phyloP scores from a whole-genome alignment of 2,888 invertebrate species.

The Microplitis manilae region DNA sequence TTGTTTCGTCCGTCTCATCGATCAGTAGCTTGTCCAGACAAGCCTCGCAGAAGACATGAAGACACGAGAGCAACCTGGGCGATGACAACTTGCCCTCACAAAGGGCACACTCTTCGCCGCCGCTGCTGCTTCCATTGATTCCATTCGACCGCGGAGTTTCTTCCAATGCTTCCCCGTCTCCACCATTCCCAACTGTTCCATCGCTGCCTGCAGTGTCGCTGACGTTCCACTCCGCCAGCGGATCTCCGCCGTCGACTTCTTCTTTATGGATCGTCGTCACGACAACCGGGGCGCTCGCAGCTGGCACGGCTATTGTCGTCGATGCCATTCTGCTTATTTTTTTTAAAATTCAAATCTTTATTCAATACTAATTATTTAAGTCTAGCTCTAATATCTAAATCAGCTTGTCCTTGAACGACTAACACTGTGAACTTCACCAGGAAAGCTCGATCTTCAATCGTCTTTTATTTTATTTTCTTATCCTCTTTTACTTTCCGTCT shows the following conservation, averaged over 20 bases:
- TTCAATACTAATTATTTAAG: slow-evolving; percentile 10
- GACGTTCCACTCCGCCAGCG: slow-evolving; percentile 58
- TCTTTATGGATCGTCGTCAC: slow-evolving; percentile 56
- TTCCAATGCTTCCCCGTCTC: slow-evolving; percentile 59
- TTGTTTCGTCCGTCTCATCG: slow-evolving; percentile 81
- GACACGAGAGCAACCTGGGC: slow-evolving; percentile 91
- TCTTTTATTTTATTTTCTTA: not conserved
- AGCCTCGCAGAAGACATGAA: slow-evolving; percentile 95
- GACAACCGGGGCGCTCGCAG: slow-evolving; percentile 57
- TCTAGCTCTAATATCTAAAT: not conserved
- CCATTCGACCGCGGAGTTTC: slow-evolving; percentile 57
- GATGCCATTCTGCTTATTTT: slow-evolving; percentile 56
- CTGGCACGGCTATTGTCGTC: slow-evolving; percentile 65
- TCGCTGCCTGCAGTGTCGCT: slow-evolving; percentile 48
- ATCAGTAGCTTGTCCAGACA: slow-evolving; percentile 88
- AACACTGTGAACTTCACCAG: slow-evolving; percentile 29
- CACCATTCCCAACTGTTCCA: slow-evolving; percentile 48
- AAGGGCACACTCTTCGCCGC: slow-evolving; percentile 62
- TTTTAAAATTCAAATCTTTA: slow-evolving; percentile 1
- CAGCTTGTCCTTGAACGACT: slow-evolving; percentile 4
- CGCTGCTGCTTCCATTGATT: slow-evolving; percentile 52
- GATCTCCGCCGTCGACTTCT: slow-evolving; percentile 59
- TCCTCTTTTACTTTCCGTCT: slow-evolving; percentile 3
- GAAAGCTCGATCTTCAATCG: slow-evolving; percentile 31
- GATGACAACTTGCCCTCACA: slow-evolving; percentile 82